Evolutionary conservation across 2,888 invertebrate species (phyloP).

Genomic region (Axea sp.): DNA sequence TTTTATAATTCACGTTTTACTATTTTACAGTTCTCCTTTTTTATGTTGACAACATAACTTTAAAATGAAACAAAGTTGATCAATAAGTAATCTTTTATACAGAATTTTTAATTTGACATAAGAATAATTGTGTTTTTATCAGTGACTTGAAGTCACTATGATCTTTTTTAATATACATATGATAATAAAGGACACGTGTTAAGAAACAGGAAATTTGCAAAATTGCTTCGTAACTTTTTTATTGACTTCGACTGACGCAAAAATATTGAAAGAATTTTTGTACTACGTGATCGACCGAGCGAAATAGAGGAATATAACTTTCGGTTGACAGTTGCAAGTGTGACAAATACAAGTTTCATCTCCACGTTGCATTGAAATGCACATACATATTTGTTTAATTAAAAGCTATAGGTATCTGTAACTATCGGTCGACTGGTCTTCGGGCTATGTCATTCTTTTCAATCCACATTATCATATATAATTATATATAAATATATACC

Average conservation of each 20-base stretch:
- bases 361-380: constrained; percentile 24
- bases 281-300: constrained; percentile 61
- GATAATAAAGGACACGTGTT: too few species aligned
- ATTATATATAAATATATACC: constrained; percentile 54
- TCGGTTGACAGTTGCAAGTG: constrained; percentile 29
- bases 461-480: constrained; percentile 49
- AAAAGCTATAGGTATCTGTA: constrained; percentile 57
- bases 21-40: too few species aligned
- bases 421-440: constrained; percentile 55
- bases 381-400: constrained; percentile 51
- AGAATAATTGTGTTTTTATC: too few species aligned
- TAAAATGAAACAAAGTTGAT: too few species aligned
- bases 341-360: constrained; percentile 38
- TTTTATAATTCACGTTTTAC: too few species aligned
- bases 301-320: constrained; percentile 61
- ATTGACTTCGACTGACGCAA: constrained; percentile 60
- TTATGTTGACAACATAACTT: too few species aligned
- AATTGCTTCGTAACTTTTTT: constrained; percentile 52
- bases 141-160: too few species aligned
- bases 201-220: too few species aligned
- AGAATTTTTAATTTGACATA: too few species aligned
- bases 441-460: constrained; percentile 49
- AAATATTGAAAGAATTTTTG: constrained; percentile 62
- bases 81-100: too few species aligned
- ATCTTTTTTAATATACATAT: too few species aligned